phyloP scores from a whole-genome alignment of 2,888 invertebrate species.

The Endomychus coccineus region DNA sequence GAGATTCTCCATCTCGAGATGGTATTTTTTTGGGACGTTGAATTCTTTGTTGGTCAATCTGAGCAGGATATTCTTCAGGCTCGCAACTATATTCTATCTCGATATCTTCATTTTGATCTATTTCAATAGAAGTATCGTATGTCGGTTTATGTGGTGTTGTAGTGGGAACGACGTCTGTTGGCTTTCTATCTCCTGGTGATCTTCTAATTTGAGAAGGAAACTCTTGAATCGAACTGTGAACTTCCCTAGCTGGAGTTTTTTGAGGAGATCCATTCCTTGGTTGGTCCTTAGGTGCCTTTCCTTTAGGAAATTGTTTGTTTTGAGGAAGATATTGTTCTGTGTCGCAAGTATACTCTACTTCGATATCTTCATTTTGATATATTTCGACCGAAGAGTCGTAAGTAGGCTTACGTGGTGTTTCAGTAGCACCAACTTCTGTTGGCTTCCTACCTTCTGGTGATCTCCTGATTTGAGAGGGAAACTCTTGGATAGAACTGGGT shows the following conservation, averaged over 20 bases:
- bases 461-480: slow-evolving; percentile 15
- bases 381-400: too few relatives aligned
- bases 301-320: slow-evolving; percentile 11
- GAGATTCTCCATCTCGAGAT: slow-evolving; percentile 16
- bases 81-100: slow-evolving; percentile 13
- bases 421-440: too few relatives aligned
- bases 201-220: slow-evolving; percentile 22
- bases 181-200: slow-evolving; percentile 20
- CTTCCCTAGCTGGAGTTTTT: slow-evolving; percentile 15
- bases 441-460: slow-evolving; percentile 9
- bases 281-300: slow-evolving; percentile 6
- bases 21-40: slow-evolving; percentile 19
- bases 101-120: slow-evolving; percentile 18
- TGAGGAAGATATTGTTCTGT: slow-evolving; percentile 21
- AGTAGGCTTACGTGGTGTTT: too few relatives aligned
- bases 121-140: too few relatives aligned
- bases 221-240: slow-evolving; percentile 16
- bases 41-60: slow-evolving; percentile 14
- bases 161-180: too few relatives aligned
- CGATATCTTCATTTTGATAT: slow-evolving; percentile 19
- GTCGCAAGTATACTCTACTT: slow-evolving; percentile 10
- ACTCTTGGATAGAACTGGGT: slow-evolving; percentile 17
- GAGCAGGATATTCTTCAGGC: slow-evolving; percentile 22
- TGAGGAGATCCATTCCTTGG: slow-evolving; percentile 3
- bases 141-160: too few relatives aligned